phyloP scores from a whole-genome alignment of 1,140 invertebrate genomes.

The Glossosoma conforme region DNA sequence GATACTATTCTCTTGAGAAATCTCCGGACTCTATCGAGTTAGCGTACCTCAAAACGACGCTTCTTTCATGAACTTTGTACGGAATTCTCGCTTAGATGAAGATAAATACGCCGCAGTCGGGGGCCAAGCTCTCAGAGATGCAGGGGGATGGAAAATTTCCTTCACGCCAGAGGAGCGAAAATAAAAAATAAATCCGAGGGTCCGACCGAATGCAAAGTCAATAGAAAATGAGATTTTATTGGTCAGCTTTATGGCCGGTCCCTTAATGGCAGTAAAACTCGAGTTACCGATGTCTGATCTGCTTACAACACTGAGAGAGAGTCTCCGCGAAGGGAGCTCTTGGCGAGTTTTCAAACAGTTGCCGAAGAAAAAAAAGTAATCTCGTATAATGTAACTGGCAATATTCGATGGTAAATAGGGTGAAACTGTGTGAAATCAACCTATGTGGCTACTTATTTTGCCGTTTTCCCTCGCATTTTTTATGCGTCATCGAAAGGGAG shows the following conservation, averaged over 20 bases:
- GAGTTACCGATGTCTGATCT: slow-evolving; percentile 17
- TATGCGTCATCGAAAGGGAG: too few relatives aligned
- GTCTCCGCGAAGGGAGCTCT: too few relatives aligned
- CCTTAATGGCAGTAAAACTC: slow-evolving; percentile 30
- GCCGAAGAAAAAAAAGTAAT: too few relatives aligned
- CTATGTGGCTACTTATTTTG: too few relatives aligned
- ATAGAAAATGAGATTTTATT: slow-evolving; percentile 33
- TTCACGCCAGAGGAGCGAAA: too few relatives aligned
- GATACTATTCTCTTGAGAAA: slow-evolving; percentile 19
- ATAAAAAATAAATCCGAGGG: slow-evolving; percentile 10
- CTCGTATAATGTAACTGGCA: too few relatives aligned
- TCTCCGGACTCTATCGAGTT: slow-evolving; percentile 21
- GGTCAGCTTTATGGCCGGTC: slow-evolving; percentile 30
- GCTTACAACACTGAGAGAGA: not conserved
- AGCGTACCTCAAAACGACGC: slow-evolving; percentile 19
- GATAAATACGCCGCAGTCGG: slow-evolving; percentile 17
- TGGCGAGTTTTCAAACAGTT: too few relatives aligned
- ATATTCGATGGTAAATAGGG: too few relatives aligned
- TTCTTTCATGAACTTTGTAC: slow-evolving; percentile 20
- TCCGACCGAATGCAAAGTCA: slow-evolving; percentile 13
- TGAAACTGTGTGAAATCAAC: too few relatives aligned
- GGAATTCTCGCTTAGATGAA: slow-evolving; percentile 25
- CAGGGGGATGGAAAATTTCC: slow-evolving; percentile 1
- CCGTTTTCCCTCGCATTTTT: too few relatives aligned
- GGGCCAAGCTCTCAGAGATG: not conserved